Evolutionary conservation across 2,113 vertebrate species (phyloP).

Genomic region (Noturus placidus): DNA sequence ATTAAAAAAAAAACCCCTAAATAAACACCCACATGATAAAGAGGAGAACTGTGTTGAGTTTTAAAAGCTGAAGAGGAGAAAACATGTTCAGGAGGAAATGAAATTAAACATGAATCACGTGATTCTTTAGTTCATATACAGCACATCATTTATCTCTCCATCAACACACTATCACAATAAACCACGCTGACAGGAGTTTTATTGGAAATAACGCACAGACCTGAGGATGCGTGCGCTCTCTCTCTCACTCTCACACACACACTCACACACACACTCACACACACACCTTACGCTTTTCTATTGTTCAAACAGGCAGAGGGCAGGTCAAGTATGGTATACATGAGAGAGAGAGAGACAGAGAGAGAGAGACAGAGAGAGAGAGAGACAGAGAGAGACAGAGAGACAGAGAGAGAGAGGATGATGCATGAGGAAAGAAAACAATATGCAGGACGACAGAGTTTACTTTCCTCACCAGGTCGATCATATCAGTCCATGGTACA

Average conservation of each 20-base stretch:
- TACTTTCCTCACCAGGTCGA: neutral
- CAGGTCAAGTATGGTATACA: slow-evolving; percentile 10
- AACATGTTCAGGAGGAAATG: neutral
- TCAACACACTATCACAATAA: slow-evolving; percentile 5
- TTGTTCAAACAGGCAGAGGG: slow-evolving; percentile 31
- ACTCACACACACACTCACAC: slow-evolving; percentile 6
- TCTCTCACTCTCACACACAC: no score
- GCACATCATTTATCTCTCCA: neutral
- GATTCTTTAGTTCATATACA: neutral
- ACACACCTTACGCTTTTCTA: slow-evolving; percentile 3
- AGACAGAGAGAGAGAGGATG: neutral
- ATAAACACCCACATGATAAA: neutral
- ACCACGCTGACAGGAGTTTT: slow-evolving; percentile 45
- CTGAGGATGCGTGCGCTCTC: neutral
- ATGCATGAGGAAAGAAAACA: neutral
- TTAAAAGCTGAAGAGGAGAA: neutral
- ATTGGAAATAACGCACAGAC: slow-evolving; percentile 52
- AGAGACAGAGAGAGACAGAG: slow-evolving; percentile 5
- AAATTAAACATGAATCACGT: neutral
- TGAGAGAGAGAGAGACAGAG: neutral
- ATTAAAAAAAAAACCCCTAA: no score
- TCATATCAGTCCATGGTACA: slow-evolving; percentile 11
- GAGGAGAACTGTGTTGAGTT: neutral
- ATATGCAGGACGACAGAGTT: neutral
- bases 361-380: slow-evolving; percentile 11